A percentile compares a stretch with the other conserved stretches of the same genome.
Conservation (phyloP, 2,113 vertebrate genomes). For the Barbus barbus region DNA sequence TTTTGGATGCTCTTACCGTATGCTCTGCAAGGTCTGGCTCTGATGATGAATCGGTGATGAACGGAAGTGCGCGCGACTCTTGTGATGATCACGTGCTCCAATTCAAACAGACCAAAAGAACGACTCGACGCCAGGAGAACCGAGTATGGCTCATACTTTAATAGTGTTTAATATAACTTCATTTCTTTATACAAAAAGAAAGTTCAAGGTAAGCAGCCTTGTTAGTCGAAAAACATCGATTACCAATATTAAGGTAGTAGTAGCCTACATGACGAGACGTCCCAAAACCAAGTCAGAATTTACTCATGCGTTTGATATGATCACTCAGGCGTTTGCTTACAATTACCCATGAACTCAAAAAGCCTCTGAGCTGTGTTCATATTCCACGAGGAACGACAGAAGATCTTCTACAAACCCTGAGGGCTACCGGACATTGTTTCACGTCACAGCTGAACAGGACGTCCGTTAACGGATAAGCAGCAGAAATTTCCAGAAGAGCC, state of each 20-base stretch:
- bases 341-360: conserved; percentile 18
- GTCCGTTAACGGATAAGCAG: conserved; percentile 60
- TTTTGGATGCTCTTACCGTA: too few species aligned
- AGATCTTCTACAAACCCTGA: conserved; percentile 59
- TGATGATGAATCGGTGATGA: too few species aligned
- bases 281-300: conserved; percentile 62
- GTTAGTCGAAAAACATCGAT: conserved; percentile 67
- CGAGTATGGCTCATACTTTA: conserved; percentile 41
- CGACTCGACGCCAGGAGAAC: neutral
- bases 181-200: conserved; percentile 50
- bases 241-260: conserved; percentile 65
- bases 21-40: too few species aligned
- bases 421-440: conserved; percentile 65
- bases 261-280: conserved; percentile 67
- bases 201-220: conserved; percentile 31
- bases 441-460: conserved; percentile 70
- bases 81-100: neutral
- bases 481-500: conserved; percentile 13
- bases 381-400: conserved; percentile 59
- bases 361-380: conserved; percentile 9
- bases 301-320: conserved; percentile 78
- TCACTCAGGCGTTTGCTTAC: conserved; percentile 70
- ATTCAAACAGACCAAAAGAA: conserved; percentile 5
- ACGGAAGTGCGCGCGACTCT: too few species aligned
- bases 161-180: conserved; percentile 70